Base-by-base conservation (phyloP, 2,888 invertebrate species). In the Ennomos erosarius region DNA sequence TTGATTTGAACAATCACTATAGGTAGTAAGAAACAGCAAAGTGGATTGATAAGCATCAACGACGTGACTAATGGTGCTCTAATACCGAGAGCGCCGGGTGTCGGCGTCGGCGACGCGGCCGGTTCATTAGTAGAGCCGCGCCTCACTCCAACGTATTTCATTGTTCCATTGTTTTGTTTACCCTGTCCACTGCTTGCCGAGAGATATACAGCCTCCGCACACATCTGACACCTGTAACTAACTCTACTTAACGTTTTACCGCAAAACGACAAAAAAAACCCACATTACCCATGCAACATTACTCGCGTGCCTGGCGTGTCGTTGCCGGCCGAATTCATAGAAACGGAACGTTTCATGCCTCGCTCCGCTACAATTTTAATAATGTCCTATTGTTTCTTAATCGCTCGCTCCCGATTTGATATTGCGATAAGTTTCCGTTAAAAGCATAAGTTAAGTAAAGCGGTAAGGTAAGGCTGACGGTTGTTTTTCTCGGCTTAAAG, bases 311-410 rank as follows among this genome's bases (percentile, higher is more conserved):
- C 64, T 51, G 60, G 67, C 62, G 55, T 61, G 61, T 64, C 62
- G 65, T 67, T 64, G 68, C 64, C 54, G 67, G 65, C 71, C 64
- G 70, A 76, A 76, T 75, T 74, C 78, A 79, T 76, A 78, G 78
- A 81, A 78, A 83, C 81, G 82, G 78, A 87, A 87, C 84, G 78
- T 79, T 83, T 78, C 79, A 86, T 82, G 88, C 83, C 71, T 76
- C 76, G 87, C 86, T 82, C 82, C 73, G 74, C 71, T 79, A 82
- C 79, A 75, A 80, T 87, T 88, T 86, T 86, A 88, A 87, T 88
- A 85, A 88, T 84, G 84, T 84, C 76, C 90, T 82, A 90, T 91
- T 90, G 91, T 90, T 90, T 86, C 83, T 79, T 88, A 88, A 89
- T 90, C 87, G 74, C 79, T 78, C 49, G 79, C 75, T 83, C 77